Evolutionary conservation across 2,797 vertebrate genomes (phyloP), one percentile per base, ranked within the genome.

Genomic region (Crenuchus spilurus): DNA sequence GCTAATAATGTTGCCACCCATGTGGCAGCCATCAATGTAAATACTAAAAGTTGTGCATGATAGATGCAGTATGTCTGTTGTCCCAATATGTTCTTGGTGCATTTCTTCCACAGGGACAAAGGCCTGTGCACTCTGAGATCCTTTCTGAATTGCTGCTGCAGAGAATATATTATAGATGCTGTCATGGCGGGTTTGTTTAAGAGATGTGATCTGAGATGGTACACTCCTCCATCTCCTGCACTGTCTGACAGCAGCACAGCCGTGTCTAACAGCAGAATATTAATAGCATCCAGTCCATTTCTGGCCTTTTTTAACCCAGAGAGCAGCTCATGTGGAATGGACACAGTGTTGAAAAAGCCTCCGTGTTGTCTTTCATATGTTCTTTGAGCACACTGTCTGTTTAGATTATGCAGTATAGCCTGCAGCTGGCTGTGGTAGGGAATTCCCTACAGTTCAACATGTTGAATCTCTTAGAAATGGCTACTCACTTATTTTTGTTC

Each of bases 131-230:
- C 51, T 31, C 13, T 13, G 49, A 26, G 35, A 62, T 11, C 37
- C 20, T 14, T 42, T 42, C 58, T 62, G 37, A 16, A 11, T 22
- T 7, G 37, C 35, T 3, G 6, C 13, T 26, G 58, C 35, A 13
- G 58, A 39, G 26, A 30, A 75, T 68, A 33, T 30, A 58, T 68
- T 61, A 61, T 68, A 68, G 35, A 68, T 61, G 33, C 48, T 65
- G 71, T 65, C 39, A 33, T 35, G 51, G 18, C 24, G 30, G 30
- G 58, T 62, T 62, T 62, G 58, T 62, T 42, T 61, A 26, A 35
- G 37, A 42, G 58, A 42, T 62, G 58, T 39, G 37, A 62, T 62
- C 58, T 62, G 58, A 7, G 18, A 24, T 41, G 57, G 33, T 39
- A 39, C 35, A 24, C 51, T 54, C 51, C 51, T 54, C 51, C 51